Base-by-base conservation (phyloP, 1,140 invertebrate genomes). In the Drosophila lacteicornis region DNA sequence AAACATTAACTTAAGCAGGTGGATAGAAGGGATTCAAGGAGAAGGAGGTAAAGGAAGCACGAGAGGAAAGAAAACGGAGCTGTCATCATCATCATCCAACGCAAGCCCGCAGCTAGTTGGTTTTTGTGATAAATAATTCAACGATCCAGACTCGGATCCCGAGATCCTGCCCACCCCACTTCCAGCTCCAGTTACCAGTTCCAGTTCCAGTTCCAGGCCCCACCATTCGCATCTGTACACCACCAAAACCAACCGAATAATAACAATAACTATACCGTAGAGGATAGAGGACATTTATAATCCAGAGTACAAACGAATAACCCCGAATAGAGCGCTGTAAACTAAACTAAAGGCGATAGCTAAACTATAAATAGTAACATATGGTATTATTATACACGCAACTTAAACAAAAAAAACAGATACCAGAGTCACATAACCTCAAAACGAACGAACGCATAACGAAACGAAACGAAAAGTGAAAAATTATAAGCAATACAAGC, bases 301-400 rank as follows among this genome's bases (percentile, higher is more conserved):
- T 90, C 80, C 74, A 88, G 78, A 88, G 84, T 88, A 88, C 84
- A 88, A 88, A 88, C 59, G 50, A 79, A 65, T 73, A 82, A 66
- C 58, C 55, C 45, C 49, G 70, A 57, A 46, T 59, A 62, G 19
- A 75, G 67, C 59, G 55, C 69, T 73, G 67, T 71, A 59, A 73
- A 70, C 45, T 47, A 58, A 76, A 70, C 47, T 47, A 30, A 76
- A 82, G 62, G 46, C 42, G 46, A 78, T 47, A 66, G 69, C 63
- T 62, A 58, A 80, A 58, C 51, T 78, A 75, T 75, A 79, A 73
- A 88, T 88, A 81, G 85, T 69, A 90, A 91, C 85, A 90, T 90
- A 90, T 85, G 86, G 85, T 90, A 90, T 90, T 88, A 88, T 81
- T 88, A 84, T 73, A 79, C 73, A 76, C 71, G 84, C 75, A 75